Base-by-base conservation (phyloP, 2,797 vertebrate genomes). In the Enteromius trimaculatus region DNA sequence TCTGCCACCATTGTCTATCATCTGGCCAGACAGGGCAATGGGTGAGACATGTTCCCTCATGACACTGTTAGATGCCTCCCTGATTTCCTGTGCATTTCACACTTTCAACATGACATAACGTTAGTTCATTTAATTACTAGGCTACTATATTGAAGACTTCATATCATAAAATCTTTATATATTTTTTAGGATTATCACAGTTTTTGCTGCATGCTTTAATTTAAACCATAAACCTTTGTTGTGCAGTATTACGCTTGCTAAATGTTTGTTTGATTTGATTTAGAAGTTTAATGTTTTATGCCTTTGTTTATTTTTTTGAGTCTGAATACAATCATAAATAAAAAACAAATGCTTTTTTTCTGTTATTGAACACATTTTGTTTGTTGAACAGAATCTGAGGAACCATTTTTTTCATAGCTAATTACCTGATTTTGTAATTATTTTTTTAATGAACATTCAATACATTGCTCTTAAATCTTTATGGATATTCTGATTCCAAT, bases 1-100 rank as follows among this genome's bases (percentile, higher is more conserved):
- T 99, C 98, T 0, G 98, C 98, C 82, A 99, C 98, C 26, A 98
- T 99, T 0, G 98, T 99, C 53, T 99, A 99, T 89, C 98, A 99
- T 88, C 94, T 99, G 90, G 98, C 98, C 8, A 95, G 98, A 74
- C 98, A 99, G 92, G 98, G 98, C 92, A 99, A 98, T 0, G 98
- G 98, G 98, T 99, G 92, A 94, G 94, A 80, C 4, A 6, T 10
- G 13, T 71, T 44, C 51, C 19, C 16, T 51, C 26, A 1, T 3
- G 31, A 10, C 60, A 39, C 9, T 29, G 14, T 10, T 81, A 21
- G 74, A 64, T 23, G 1, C 53, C 75, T 29, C 14, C 26, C 16
- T 77, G 75, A 21, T 21, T 26, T 42, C 5, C 51, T 55, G 11
- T 8, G 1, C 31, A n/a, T 42, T 42, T 42, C 10, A 42, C 39